Conservation (phyloP, 1,140 invertebrate species). For the Sitodiplosis mosellana region DNA sequence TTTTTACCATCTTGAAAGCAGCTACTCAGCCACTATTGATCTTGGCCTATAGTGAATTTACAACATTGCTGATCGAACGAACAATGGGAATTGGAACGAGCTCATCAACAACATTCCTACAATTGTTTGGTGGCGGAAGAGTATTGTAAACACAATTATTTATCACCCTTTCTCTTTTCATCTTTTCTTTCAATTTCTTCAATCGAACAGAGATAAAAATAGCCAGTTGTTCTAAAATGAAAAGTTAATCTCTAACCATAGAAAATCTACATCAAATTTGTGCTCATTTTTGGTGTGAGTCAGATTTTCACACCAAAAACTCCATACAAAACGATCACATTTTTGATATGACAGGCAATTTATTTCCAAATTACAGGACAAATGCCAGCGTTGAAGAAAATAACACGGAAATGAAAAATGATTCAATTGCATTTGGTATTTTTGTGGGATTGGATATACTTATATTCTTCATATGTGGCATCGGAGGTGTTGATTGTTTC, state of each 20-base stretch:
- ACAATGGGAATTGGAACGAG: conserved; percentile 21
- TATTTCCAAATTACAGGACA: conserved; percentile 11
- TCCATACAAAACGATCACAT: too few species aligned
- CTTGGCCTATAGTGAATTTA: conserved; percentile 50
- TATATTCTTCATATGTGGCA: conserved; percentile 39
- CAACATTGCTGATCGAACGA: conserved; percentile 38
- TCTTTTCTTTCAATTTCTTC: too few species aligned
- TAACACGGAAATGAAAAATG: conserved; percentile 36
- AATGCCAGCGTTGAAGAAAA: conserved; percentile 36
- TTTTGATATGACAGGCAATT: too few species aligned
- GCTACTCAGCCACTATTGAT: conserved; percentile 44
- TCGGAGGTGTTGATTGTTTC: conserved; percentile 42
- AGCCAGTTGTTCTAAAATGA: too few species aligned
- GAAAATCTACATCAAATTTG: too few species aligned
- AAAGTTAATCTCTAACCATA: too few species aligned
- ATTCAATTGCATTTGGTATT: conserved; percentile 43
- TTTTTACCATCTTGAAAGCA: conserved; percentile 38
- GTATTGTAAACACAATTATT: conserved; percentile 39
- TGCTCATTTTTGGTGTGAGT: too few species aligned
- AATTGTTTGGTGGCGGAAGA: conserved; percentile 28
- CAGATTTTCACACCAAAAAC: too few species aligned
- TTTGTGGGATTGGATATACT: conserved; percentile 34
- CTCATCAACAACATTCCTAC: conserved; percentile 26
- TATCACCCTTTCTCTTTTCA: too few species aligned
- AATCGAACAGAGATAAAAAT: too few species aligned